Evolutionary conservation across 2,888 invertebrate species (phyloP).

Genomic region (Lasioglossum lativentre): DNA sequence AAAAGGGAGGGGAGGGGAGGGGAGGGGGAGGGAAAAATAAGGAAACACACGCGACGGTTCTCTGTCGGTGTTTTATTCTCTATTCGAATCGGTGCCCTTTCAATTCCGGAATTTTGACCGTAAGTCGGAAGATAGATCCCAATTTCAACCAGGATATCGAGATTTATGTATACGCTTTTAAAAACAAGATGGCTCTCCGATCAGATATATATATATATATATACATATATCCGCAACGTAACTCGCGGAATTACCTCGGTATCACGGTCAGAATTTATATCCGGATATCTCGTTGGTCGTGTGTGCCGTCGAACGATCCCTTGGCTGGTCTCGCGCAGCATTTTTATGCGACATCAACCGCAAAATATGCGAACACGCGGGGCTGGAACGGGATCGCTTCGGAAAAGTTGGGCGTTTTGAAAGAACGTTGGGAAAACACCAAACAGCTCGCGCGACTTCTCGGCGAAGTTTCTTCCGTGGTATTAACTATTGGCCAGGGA

Average conservation of each 20-base stretch:
- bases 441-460: conserved; percentile 20
- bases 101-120: not conserved
- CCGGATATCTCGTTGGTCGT: not conserved
- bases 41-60: not conserved
- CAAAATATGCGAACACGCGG: conserved; percentile 21
- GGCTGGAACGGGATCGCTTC: not conserved
- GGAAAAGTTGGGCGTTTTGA: conserved; percentile 48
- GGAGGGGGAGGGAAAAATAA: too few species aligned
- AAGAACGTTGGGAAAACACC: conserved; percentile 25
- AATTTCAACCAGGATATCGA: not conserved
- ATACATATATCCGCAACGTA: not conserved
- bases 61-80: not conserved
- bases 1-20: not conserved
- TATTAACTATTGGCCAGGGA: conserved; percentile 57
- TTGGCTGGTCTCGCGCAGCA: conserved; percentile 16
- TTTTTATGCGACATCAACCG: conserved; percentile 19
- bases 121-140: not conserved
- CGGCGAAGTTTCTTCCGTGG: conserved; percentile 38
- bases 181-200: conserved; percentile 15
- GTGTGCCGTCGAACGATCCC: conserved; percentile 20
- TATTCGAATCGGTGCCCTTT: not conserved
- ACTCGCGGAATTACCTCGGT: conserved; percentile 28
- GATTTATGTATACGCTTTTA: conserved; percentile 5
- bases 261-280: conserved; percentile 36
- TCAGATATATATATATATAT: too few species aligned